Base-by-base conservation (phyloP, 1,140 invertebrate species). In the Drosophila subobscura region DNA sequence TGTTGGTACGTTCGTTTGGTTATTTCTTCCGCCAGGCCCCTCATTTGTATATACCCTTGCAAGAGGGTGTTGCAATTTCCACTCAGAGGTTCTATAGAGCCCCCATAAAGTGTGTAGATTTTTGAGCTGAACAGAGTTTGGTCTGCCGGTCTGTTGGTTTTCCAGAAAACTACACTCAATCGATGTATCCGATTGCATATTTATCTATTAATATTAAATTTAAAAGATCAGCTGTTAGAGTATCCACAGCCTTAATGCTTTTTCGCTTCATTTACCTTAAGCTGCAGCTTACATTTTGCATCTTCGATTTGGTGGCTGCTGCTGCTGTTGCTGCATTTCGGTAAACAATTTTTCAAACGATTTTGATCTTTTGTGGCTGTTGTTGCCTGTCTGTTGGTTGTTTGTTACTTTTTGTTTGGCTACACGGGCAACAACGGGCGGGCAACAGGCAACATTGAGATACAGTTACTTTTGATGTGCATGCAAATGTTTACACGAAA, bases 391-490 rank as follows among this genome's bases (percentile, higher is more conserved):
- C 53, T 42, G 44, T 29, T 16, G 46, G 52, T 40, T 72, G 58
- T 61, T 72, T 72, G 55, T 72, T 56, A 42, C 56, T 73, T 73
- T 64, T 63, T 73, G 58, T 54, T 56, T 41, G 52, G 53, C 51
- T 20, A 25, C 4, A 10, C 14, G 22, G 7, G 22, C 20, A 22
- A 42, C 52, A 42, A 37, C 27, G 25, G 50, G 37, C 16, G 5
- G 25, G 16, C 49, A 29, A 22, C 45, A 42, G 46, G 12, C 41
- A 55, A 67, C 61, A 68, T 68, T 56, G 23, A 22, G 54, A 25
- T 73, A 74, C 71, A 74, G 71, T 74, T 74, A 74, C 59, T 74
- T 74, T 74, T 73, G 58, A 73, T 73, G 71, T 72, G 68, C 70
- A 73, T 73, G 71, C 71, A 73, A 73, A 73, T 73, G 71, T 72